Percentiles rank a stretch among this genome's conserved stretches.
Conservation (phyloP, 2,888 invertebrate genomes). For the Morpho achilles region DNA sequence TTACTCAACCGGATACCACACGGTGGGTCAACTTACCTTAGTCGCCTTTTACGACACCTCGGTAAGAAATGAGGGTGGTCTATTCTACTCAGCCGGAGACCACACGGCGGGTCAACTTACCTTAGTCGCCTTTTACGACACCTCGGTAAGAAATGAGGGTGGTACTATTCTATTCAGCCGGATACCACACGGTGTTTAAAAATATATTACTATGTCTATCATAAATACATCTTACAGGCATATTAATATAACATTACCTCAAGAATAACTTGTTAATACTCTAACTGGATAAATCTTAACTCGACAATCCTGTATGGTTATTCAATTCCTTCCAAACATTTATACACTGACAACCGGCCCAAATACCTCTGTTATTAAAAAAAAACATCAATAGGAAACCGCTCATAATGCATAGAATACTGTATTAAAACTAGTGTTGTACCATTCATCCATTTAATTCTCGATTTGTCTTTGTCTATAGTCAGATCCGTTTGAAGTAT, state of each 20-base stretch:
- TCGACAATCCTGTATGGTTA: slow-evolving; percentile 12
- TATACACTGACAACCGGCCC: slow-evolving; percentile 29
- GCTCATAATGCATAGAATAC: slow-evolving; percentile 38
- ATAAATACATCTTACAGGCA: too few species aligned
- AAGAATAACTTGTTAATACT: slow-evolving; percentile 14
- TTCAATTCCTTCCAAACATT: slow-evolving; percentile 25
- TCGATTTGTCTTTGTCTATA: not conserved
- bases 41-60: too few species aligned
- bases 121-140: too few species aligned
- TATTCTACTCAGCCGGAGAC: too few species aligned
- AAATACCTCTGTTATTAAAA: slow-evolving; percentile 35
- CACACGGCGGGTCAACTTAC: too few species aligned
- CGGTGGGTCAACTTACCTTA: too few species aligned
- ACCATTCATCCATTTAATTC: not conserved
- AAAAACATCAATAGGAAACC: slow-evolving; percentile 44
- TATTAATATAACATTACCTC: too few species aligned
- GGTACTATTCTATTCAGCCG: too few species aligned
- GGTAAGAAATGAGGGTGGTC: too few species aligned
- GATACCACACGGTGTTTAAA: not conserved
- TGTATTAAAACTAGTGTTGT: slow-evolving; percentile 24
- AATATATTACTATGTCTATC: too few species aligned
- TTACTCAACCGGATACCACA: too few species aligned
- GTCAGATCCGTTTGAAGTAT: not conserved
- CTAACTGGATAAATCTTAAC: slow-evolving; percentile 10
- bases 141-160: too few species aligned